These are phyloP conservation scores for Platysternon megacephalum DNA, from an alignment of 2,113 vertebrate genomes.

Conservation along the genomic window DNA sequence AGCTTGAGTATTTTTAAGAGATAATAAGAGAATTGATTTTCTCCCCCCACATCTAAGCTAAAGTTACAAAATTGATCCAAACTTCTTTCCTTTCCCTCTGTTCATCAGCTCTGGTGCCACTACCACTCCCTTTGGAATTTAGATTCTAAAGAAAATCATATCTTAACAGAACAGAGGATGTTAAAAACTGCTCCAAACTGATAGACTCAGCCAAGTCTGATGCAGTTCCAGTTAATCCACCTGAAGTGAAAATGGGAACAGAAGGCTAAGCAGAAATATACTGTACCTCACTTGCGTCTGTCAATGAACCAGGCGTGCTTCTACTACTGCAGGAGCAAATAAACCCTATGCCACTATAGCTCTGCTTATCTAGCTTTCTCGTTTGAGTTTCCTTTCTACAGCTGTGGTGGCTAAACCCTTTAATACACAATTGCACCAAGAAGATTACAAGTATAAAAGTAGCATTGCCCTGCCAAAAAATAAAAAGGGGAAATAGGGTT, in stretches of 20 bases:
- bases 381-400: background rate
- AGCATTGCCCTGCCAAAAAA: background rate
- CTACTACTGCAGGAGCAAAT: fast-evolving
- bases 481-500: background rate
- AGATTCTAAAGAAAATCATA: background rate
- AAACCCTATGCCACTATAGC: fast-evolving
- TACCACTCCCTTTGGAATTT: background rate
- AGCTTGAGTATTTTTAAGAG: background rate
- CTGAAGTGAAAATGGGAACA: fast-evolving
- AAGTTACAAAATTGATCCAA: background rate
- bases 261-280: background rate
- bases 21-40: background rate
- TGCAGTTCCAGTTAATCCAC: background rate
- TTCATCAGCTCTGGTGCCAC: background rate
- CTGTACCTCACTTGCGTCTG: background rate
- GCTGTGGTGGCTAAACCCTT: background rate
- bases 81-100: background rate
- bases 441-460: background rate
- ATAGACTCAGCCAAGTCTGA: background rate
- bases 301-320: background rate
- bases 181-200: background rate
- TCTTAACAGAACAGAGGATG: background rate
- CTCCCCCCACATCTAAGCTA: background rate
- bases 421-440: background rate
- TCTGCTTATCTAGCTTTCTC: background rate